Base-by-base conservation (phyloP, 2,888 invertebrate species). In the Rhagonycha lutea region DNA sequence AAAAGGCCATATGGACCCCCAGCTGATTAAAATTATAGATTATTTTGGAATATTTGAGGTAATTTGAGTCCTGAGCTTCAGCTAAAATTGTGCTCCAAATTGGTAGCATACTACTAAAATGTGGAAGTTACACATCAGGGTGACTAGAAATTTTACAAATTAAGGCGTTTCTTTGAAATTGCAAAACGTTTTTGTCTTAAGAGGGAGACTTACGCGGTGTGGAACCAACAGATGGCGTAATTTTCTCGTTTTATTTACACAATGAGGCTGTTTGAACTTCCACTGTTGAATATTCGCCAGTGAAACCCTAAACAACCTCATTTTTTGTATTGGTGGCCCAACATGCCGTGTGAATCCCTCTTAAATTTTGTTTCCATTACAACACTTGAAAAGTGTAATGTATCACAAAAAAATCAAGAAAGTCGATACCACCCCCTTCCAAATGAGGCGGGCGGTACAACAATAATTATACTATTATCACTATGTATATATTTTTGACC, bases 401-500 rank as follows among this genome's bases (percentile, higher is more conserved):
- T 47, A 47, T 47, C n/a, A 47, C 47, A 47, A 47, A 47, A n/a
- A 47, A 47, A 47, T 47, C 8, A 12, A 47, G n/a, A n/a, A n/a
- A n/a, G 47, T 47, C 47, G n/a, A n/a, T 47, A 47, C 47, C n/a
- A 8, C 47, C 47, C 47, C 47, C n/a, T 47, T 32, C n/a, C n/a
- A n/a, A 47, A n/a, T 47, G n/a, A 47, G 47, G 12, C n/a, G n/a
- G 47, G 47, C n/a, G 47, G 47, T 47, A 47, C 69, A 60, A 14
- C 10, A 24, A 71, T 71, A 63, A 70, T 63, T 24, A 70, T 28
- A 70, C 29, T 29, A 69, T 73, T 47, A 63, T 26, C 69, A 69
- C 68, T 61, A 73, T 69, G 32, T 69, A 73, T 68, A 63, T 69
- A 69, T 63, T 69, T 63, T 67, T 69, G 63, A 62, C 26, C 63